Evolutionary conservation across 2,797 vertebrate genomes (phyloP).

Genomic region (Thaleichthys pacificus): DNA sequence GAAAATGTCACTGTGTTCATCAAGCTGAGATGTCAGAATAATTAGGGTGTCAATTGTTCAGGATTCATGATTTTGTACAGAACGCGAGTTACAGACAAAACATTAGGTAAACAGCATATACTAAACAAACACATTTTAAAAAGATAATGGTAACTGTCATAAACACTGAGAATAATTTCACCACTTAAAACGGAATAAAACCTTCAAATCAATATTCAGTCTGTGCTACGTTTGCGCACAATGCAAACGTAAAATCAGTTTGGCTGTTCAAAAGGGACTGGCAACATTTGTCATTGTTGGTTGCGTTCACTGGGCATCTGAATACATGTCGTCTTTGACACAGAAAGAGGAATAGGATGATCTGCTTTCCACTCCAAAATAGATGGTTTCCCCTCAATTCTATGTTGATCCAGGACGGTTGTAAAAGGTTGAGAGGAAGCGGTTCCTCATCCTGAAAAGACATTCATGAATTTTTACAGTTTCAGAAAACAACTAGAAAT

Average conservation of each 20-base stretch:
- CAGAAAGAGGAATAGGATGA: neutral
- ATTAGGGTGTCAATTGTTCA: slow-evolving; percentile 12
- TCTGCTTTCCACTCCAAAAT: slow-evolving; percentile 53
- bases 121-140: slow-evolving; percentile 5
- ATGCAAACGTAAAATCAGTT: slow-evolving; percentile 33
- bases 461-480: slow-evolving; percentile 21
- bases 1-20: slow-evolving; percentile 25
- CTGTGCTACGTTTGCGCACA: slow-evolving; percentile 12
- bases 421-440: slow-evolving; percentile 17
- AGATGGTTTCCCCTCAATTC: slow-evolving; percentile 42
- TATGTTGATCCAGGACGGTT: slow-evolving; percentile 43
- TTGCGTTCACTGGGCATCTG: no score
- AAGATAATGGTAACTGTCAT: slow-evolving; percentile 3
- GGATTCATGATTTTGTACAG: slow-evolving; percentile 29
- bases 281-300: slow-evolving; percentile 27
- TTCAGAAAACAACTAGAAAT: slow-evolving; percentile 30
- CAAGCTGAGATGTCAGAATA: slow-evolving; percentile 16
- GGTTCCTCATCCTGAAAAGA: slow-evolving; percentile 51
- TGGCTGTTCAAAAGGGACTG: neutral
- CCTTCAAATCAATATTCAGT: slow-evolving; percentile 25
- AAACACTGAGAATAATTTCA: neutral
- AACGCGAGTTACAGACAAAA: slow-evolving; percentile 2
- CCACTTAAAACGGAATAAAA: slow-evolving; percentile 16
- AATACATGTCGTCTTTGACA: slow-evolving; percentile 49
- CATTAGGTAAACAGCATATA: neutral